Percentiles rank a stretch among this genome's conserved stretches.
These are phyloP conservation scores for Rhinoderma darwinii DNA, from an alignment of 2,113 vertebrate species.

Conservation along the genomic window DNA sequence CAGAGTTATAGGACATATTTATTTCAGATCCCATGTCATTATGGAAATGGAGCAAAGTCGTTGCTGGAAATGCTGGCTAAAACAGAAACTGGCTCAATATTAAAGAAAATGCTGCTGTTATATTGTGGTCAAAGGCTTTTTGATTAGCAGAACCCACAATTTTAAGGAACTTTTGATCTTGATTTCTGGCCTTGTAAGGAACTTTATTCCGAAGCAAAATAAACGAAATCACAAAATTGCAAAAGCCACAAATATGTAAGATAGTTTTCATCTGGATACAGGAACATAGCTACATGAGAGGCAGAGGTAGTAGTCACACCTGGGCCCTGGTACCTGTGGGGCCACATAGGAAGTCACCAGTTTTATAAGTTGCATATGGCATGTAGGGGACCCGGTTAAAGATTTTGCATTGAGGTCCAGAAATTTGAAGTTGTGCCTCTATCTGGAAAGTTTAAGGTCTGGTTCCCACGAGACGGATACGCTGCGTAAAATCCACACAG, in stretches of 20 bases:
- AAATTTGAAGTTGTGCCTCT: background rate
- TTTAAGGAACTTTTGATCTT: background rate
- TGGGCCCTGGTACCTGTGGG: too few species aligned
- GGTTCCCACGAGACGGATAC: too few species aligned
- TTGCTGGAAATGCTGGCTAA: background rate
- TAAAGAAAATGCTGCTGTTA: constrained; percentile 9
- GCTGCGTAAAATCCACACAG: too few species aligned
- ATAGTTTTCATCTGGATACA: background rate
- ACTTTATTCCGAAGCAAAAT: background rate
- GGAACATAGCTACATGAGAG: background rate
- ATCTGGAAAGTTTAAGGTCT: background rate
- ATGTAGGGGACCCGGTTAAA: background rate
- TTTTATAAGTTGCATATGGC: too few species aligned
- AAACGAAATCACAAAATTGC: background rate
- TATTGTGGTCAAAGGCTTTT: constrained; percentile 2
- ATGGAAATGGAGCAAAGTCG: background rate
- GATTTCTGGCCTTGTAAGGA: constrained; percentile 5
- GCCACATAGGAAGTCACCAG: too few species aligned
- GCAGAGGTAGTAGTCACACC: background rate
- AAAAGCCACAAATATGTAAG: too few species aligned
- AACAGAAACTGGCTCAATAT: background rate
- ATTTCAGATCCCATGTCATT: constrained; percentile 24
- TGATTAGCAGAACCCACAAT: background rate
- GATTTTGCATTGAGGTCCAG: background rate
- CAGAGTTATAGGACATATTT: constrained; percentile 21